phyloP scores from a whole-genome alignment of 2,888 invertebrate species.

The Dendrolimus pini region DNA sequence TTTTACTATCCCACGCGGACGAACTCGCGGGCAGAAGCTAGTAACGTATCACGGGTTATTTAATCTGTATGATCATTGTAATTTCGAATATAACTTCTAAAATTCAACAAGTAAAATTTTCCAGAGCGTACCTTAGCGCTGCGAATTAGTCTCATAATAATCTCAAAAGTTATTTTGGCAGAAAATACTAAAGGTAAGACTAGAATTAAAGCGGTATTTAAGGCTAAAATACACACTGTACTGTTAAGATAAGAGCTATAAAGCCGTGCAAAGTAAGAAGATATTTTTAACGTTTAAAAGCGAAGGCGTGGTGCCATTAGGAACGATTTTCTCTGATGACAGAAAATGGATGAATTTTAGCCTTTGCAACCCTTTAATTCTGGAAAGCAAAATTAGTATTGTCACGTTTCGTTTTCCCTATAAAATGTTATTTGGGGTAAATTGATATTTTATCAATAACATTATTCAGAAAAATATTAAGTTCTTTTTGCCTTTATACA shows the following conservation, averaged over 20 bases:
- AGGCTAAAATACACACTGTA: neutral
- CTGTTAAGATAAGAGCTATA: conserved; percentile 5
- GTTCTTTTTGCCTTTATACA: no score
- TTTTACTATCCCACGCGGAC: no score
- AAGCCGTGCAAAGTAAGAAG: conserved; percentile 1
- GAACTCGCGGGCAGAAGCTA: no score
- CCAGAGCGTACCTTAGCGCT: neutral
- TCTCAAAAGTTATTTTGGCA: neutral
- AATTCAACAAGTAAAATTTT: neutral
- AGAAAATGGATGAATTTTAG: conserved; percentile 15
- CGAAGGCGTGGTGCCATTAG: conserved; percentile 19
- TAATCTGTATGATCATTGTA: no score
- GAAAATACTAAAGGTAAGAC: neutral
- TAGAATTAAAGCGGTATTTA: neutral
- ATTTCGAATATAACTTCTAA: no score
- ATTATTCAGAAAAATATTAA: no score
- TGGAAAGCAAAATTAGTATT: conserved; percentile 21
- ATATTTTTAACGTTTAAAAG: conserved; percentile 13
- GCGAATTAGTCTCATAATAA: neutral
- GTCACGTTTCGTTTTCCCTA: conserved; percentile 15
- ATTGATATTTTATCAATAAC: no score
- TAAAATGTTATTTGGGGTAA: neutral
- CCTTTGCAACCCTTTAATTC: conserved; percentile 18
- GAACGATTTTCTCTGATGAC: conserved; percentile 24
- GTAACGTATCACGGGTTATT: no score